phyloP scores from a whole-genome alignment of 2,888 invertebrate species.

The Melipona beecheii region DNA sequence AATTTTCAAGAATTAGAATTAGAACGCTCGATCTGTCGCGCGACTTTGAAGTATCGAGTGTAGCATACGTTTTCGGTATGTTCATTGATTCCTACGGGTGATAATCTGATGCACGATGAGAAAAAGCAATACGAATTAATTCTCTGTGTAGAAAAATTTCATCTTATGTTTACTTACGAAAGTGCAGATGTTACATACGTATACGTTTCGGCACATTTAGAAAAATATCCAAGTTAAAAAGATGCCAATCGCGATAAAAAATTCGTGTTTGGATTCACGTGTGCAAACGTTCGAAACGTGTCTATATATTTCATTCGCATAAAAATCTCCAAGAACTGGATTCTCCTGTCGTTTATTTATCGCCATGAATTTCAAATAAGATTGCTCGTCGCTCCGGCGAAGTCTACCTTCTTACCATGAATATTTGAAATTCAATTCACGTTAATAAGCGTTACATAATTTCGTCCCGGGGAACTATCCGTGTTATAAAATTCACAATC shows the following conservation, averaged over 20 bases:
- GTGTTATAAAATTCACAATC: constrained; percentile 24
- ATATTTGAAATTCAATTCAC: constrained; percentile 51
- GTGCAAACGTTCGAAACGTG: background rate
- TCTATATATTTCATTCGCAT: background rate
- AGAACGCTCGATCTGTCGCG: background rate
- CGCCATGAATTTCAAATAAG: constrained; percentile 31
- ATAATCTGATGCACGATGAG: no score
- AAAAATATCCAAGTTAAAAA: no score
- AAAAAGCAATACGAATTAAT: no score
- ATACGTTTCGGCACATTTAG: no score
- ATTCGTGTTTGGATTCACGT: background rate
- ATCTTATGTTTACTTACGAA: no score
- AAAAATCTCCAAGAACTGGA: constrained; percentile 15
- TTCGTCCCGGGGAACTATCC: background rate
- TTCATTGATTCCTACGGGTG: no score
- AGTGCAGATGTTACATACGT: no score
- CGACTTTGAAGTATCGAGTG: background rate
- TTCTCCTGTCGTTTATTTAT: constrained; percentile 38
- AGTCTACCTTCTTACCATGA: constrained; percentile 27
- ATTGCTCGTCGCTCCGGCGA: background rate
- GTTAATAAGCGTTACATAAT: constrained; percentile 18
- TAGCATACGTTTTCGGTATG: no score
- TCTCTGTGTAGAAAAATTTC: no score
- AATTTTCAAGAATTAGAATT: background rate
- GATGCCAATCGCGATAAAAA: background rate